Evolutionary conservation across 2,888 invertebrate genomes (phyloP).

Genomic region (Tetragonula carbonaria): DNA sequence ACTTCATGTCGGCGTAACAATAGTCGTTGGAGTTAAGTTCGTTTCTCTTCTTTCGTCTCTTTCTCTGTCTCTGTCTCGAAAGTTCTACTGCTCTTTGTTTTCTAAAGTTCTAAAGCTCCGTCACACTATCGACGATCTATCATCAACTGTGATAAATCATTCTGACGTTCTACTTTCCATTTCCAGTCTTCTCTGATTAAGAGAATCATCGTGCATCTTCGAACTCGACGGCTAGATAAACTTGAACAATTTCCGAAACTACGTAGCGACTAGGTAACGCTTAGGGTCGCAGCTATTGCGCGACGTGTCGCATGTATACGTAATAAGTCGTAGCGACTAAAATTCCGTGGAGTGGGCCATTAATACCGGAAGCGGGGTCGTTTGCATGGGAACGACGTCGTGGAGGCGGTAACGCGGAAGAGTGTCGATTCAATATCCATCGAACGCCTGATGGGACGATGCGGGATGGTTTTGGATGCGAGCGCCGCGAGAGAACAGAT

Average conservation of each 20-base stretch:
- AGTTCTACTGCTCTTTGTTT: too few relatives aligned
- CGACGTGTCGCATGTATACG: conserved; percentile 29
- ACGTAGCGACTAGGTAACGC: neutral
- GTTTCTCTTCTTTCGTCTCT: too few relatives aligned
- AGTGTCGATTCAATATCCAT: conserved; percentile 62
- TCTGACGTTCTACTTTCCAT: too few relatives aligned
- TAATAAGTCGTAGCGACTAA: conserved; percentile 33
- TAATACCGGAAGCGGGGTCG: conserved; percentile 47
- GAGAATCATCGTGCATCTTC: too few relatives aligned
- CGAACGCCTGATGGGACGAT: conserved; percentile 34
- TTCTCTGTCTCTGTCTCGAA: too few relatives aligned
- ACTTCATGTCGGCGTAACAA: too few relatives aligned
- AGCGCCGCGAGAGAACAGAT: conserved; percentile 8
- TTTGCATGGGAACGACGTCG: conserved; percentile 62
- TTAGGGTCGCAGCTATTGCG: neutral
- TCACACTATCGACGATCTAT: too few relatives aligned
- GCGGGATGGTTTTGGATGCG: neutral
- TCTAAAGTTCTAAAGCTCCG: too few relatives aligned
- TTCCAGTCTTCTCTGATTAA: too few relatives aligned
- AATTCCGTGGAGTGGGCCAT: conserved; percentile 39
- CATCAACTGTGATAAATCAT: too few relatives aligned
- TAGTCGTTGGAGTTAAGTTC: too few relatives aligned
- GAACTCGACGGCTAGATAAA: neutral
- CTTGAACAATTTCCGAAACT: conserved; percentile 12
- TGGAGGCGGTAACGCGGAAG: conserved; percentile 35